These are phyloP conservation scores for Laspeyria flexula DNA, from an alignment of 2,888 invertebrate species.

Conservation along the genomic window DNA sequence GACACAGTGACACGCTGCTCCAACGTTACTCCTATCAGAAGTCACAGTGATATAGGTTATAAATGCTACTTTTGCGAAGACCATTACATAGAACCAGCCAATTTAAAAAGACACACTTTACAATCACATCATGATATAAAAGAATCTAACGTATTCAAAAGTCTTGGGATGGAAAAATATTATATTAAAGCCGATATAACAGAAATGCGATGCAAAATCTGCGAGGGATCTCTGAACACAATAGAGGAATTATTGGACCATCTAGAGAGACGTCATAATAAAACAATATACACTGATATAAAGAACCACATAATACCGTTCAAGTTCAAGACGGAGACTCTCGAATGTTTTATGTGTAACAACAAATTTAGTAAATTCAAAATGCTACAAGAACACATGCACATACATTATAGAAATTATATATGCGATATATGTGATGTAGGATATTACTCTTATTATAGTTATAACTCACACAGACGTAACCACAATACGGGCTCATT, in stretches of 20 bases:
- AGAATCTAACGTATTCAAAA: not conserved
- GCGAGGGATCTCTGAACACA: not conserved
- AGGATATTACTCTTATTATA: not conserved
- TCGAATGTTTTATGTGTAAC: not conserved
- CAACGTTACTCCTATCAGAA: conserved; percentile 65
- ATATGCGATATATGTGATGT: conserved; percentile 31
- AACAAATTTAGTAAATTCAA: conserved; percentile 45
- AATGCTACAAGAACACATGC: conserved; percentile 50
- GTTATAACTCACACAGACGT: conserved; percentile 24
- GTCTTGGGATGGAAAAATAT: not conserved
- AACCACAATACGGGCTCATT: conserved; percentile 34
- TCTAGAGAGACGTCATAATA: conserved; percentile 49
- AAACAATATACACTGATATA: conserved; percentile 53
- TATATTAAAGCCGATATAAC: not conserved
- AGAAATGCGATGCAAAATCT: not conserved
- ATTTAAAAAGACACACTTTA: not conserved
- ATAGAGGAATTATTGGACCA: conserved; percentile 21
- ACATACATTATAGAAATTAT: conserved; percentile 50
- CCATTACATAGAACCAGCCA: conserved; percentile 47
- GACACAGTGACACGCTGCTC: conserved; percentile 54
- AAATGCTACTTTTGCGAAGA: conserved; percentile 59
- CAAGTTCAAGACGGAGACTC: not conserved
- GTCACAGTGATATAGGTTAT: conserved; percentile 54
- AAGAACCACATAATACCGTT: not conserved
- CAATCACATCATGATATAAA: not conserved